Base-by-base conservation (phyloP, 1,140 invertebrate species). In the Trissolcus basalis region DNA sequence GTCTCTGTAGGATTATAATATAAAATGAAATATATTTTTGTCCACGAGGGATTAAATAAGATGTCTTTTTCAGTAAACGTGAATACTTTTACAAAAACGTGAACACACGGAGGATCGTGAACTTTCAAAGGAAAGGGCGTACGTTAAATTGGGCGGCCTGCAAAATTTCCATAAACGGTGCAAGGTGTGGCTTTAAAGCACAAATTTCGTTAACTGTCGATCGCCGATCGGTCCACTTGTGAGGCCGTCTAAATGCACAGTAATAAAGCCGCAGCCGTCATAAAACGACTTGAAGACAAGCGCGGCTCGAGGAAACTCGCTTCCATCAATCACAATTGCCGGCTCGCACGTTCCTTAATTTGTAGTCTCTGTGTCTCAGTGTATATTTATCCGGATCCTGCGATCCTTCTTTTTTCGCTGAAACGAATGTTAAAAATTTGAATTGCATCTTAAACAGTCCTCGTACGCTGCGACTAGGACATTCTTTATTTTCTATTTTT, bases 241-340 rank as follows among this genome's bases (percentile, higher is more conserved):
- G 44, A 54, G 35, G 67, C 59, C 67, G 45, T 48, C 43, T 44
- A 60, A 77, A 61, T 35, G 44, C 19, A 49, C 47, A 48, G 56
- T 63, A 64, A 39, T 68, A 71, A 72, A 67, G 56, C 54, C 33
- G 45, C 70, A 61, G 16, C 54, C 45, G 65, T 76, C 65, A 69
- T 68, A 71, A 77, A 77, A 60, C 63, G 16, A 41, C 54, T 49
- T 3, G 39, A 35, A 69, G 35, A 58, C 71, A 35, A 27, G 35
- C 27, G 43, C 43, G 49, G 61, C 59, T 67, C 63, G 50, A 70
- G 64, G 54, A 73, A 69, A 54, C 65, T 49, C 58, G 36, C 35
- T 72, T 79, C 60, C 72, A 79, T 79, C 77, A 78, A 78, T 78
- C 71, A 78, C 71, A 74, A 65, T 74, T 63, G 68, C 58, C 69